These are phyloP conservation scores for Aplocera efformata DNA, from an alignment of 2,888 invertebrate species.

Conservation along the genomic window DNA sequence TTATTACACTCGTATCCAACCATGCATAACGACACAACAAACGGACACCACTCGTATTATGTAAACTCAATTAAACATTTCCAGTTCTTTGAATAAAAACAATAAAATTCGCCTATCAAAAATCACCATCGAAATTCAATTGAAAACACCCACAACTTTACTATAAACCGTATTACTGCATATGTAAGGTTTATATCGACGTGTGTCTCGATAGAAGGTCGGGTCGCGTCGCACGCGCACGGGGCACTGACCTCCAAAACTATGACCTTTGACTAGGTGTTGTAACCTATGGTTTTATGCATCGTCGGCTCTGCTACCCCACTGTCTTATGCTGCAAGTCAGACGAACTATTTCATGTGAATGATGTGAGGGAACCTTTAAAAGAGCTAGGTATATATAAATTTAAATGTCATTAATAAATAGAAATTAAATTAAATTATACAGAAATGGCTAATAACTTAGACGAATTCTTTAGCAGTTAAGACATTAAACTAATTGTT, in stretches of 20 bases:
- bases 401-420: no score
- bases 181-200: conserved; percentile 6
- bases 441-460: no score
- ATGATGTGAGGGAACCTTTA: no score
- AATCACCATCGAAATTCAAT: conserved; percentile 15
- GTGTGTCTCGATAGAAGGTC: conserved; percentile 19
- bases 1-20: conserved; percentile 3
- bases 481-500: no score
- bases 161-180: conserved; percentile 20
- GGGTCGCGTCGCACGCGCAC: conserved; percentile 35
- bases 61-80: conserved; percentile 70
- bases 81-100: conserved; percentile 69
- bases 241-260: conserved; percentile 42
- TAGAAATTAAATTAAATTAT: no score
- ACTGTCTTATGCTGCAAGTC: background rate
- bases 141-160: background rate
- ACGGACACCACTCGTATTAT: conserved; percentile 43
- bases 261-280: conserved; percentile 45
- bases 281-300: conserved; percentile 11
- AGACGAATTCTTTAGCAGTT: no score
- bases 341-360: no score
- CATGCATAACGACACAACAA: conserved; percentile 21
- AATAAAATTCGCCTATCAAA: conserved; percentile 62
- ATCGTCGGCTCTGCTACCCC: conserved; percentile 1
- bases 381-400: no score